phyloP scores from a whole-genome alignment of 2,888 invertebrate genomes.

The Andricus curvator region DNA sequence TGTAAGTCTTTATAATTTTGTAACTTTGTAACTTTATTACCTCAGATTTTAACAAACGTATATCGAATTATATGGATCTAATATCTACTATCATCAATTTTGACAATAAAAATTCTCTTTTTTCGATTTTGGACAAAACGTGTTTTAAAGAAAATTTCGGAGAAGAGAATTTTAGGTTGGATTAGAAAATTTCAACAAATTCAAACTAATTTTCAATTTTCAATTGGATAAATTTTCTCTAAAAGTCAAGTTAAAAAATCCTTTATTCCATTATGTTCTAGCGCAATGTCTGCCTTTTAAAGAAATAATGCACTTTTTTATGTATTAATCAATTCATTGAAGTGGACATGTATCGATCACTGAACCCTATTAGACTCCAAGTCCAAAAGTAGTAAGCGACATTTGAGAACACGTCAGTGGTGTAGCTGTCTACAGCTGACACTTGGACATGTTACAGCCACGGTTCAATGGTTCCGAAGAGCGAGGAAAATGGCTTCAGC shows the following conservation, averaged over 20 bases:
- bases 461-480: constrained; percentile 21
- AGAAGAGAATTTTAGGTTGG: too few species aligned
- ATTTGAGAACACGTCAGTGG: constrained; percentile 31
- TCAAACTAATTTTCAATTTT: too few species aligned
- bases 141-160: too few species aligned
- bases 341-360: constrained; percentile 20
- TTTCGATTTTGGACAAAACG: too few species aligned
- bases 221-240: too few species aligned
- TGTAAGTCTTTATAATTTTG: too few species aligned
- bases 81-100: too few species aligned
- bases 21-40: too few species aligned
- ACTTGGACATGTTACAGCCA: constrained; percentile 30
- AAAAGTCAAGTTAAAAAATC: neutral
- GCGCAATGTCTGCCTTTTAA: neutral
- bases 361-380: constrained; percentile 19
- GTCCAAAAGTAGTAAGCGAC: constrained; percentile 13
- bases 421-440: constrained; percentile 33
- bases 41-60: too few species aligned
- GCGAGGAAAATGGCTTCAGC: constrained; percentile 29
- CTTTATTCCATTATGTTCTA: neutral
- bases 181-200: too few species aligned
- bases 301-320: neutral
- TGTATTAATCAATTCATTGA: neutral
- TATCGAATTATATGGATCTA: too few species aligned
- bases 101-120: too few species aligned